Percentiles rank a stretch among this genome's conserved stretches.
Evolutionary conservation across 2,797 vertebrate species (phyloP).

Genomic region (Prunella strophiata): DNA sequence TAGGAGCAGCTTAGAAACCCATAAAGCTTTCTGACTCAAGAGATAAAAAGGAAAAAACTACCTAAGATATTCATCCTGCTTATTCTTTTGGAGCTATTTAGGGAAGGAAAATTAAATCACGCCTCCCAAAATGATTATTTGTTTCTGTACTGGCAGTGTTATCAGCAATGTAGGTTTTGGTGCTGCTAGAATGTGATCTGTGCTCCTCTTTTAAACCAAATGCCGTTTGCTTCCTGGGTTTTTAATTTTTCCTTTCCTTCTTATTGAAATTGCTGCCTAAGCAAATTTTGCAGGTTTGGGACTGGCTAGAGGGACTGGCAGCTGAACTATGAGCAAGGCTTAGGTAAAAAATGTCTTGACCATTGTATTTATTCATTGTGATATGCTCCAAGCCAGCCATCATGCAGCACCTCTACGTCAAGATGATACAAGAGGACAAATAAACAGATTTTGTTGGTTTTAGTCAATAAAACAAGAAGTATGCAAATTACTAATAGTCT

Average conservation of each 20-base stretch:
- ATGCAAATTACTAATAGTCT: background rate
- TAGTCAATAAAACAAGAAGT: background rate
- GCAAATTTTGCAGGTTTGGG: background rate
- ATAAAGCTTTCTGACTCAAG: conserved; percentile 19
- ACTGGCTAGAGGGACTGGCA: background rate
- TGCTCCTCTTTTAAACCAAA: background rate
- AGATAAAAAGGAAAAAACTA: background rate
- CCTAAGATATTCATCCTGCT: background rate
- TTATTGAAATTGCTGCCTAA: background rate
- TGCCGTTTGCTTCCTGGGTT: background rate
- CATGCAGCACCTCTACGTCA: background rate
- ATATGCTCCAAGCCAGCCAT: background rate
- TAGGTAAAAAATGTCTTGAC: background rate
- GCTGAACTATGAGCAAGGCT: background rate
- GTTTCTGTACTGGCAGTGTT: background rate
- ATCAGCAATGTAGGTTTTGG: background rate
- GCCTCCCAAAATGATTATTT: background rate
- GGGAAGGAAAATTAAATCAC: background rate
- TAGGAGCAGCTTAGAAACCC: background rate
- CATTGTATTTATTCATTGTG: background rate
- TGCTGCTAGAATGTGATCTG: background rate
- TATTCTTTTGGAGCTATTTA: background rate
- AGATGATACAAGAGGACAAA: background rate
- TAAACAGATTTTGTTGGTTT: background rate
- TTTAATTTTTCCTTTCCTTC: background rate